phyloP scores from a whole-genome alignment of 2,113 vertebrate species.

The Phalacrocorax aristotelis region DNA sequence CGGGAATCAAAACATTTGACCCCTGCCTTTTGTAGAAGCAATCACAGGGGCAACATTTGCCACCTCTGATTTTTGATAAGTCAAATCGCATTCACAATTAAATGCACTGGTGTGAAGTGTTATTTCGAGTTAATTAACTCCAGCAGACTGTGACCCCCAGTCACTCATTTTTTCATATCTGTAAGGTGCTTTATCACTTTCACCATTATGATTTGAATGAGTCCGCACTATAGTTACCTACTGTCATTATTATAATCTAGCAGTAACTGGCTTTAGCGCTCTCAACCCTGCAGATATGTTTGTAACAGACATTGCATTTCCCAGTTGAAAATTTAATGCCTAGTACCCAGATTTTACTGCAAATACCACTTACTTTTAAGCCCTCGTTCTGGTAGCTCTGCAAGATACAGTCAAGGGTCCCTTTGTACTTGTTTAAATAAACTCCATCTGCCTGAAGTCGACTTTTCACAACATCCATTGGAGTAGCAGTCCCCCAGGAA shows the following conservation, averaged over 20 bases:
- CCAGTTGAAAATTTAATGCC: not conserved
- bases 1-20: not conserved
- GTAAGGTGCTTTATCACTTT: not conserved
- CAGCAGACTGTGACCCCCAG: not conserved
- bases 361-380: constrained; percentile 80
- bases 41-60: not conserved
- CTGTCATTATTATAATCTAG: not conserved
- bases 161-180: not conserved
- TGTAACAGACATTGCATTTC: not conserved
- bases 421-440: constrained; percentile 86
- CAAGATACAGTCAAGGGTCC: constrained; percentile 86
- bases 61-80: not conserved
- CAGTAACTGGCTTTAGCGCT: not conserved
- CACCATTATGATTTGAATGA: not conserved
- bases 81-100: not conserved
- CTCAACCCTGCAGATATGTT: not conserved
- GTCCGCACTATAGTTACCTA: not conserved
- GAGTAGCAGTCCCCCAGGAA: constrained; percentile 93
- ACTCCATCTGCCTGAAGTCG: constrained; percentile 93
- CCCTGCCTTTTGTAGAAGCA: not conserved
- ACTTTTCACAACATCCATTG: constrained; percentile 94
- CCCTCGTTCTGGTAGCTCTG: constrained; percentile 91
- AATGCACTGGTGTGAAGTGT: not conserved
- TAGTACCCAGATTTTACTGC: not conserved
- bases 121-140: not conserved